phyloP scores from a whole-genome alignment of 2,113 vertebrate genomes.

The Scomber scombrus region DNA sequence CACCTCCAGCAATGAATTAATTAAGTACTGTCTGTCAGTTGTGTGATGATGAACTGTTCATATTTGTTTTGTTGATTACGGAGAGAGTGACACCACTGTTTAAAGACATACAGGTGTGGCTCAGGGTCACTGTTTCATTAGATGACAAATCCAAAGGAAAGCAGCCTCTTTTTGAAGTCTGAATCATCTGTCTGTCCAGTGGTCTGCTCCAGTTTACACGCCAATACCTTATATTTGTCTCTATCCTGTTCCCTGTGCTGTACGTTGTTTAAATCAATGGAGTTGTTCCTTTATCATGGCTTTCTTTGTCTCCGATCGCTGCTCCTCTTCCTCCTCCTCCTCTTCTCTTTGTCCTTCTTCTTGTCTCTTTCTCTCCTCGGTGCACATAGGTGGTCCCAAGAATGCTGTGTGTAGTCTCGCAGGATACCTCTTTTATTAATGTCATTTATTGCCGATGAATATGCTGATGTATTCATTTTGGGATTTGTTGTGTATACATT shows the following conservation, averaged over 20 bases:
- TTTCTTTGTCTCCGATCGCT: conserved; percentile 63
- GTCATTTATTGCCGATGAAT: conserved; percentile 69
- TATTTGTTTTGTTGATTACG: conserved; percentile 33
- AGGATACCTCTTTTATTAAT: conserved; percentile 79
- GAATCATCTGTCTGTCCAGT: conserved; percentile 56
- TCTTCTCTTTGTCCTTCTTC: conserved; percentile 38
- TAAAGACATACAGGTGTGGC: conserved; percentile 8
- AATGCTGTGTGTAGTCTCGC: conserved; percentile 71
- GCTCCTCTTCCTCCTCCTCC: conserved; percentile 61
- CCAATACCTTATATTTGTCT: conserved; percentile 35
- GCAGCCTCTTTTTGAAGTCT: conserved; percentile 21
- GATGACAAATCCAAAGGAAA: conserved; percentile 11
- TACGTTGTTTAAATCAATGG: conserved; percentile 41
- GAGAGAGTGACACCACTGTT: conserved; percentile 14
- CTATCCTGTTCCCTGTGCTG: conserved; percentile 46
- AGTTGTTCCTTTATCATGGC: conserved; percentile 60
- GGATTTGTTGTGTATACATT: conserved; percentile 69
- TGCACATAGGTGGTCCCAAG: conserved; percentile 74
- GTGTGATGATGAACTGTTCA: conserved; percentile 36
- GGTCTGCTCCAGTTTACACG: conserved; percentile 81
- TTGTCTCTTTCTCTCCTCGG: conserved; percentile 55
- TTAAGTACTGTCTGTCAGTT: conserved; percentile 43
- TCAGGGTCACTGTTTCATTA: conserved; percentile 2
- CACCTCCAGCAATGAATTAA: conserved; percentile 17
- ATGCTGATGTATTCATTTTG: conserved; percentile 75